Percentiles rank a stretch among this genome's conserved stretches.
Conservation (phyloP, 2,113 vertebrate species). For the Rynchops niger region DNA sequence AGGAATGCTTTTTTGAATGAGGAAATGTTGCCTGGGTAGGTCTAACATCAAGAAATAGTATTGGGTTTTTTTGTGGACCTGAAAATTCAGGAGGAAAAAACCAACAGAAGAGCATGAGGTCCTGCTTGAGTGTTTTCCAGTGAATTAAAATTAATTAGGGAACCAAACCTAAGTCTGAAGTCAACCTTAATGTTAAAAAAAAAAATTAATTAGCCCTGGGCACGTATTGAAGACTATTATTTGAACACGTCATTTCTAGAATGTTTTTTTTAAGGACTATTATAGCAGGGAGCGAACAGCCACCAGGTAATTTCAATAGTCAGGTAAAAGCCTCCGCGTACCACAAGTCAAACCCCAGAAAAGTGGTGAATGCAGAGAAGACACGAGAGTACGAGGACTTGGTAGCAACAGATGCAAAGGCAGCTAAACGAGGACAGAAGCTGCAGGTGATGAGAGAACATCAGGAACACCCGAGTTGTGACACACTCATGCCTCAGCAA, state of each 20-base stretch:
- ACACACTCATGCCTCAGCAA: fast-evolving
- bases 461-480: not conserved
- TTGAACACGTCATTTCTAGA: fast-evolving
- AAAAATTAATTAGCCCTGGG: not conserved
- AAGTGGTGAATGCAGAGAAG: not conserved
- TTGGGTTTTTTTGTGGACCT: not conserved
- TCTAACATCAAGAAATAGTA: not conserved
- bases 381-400: fast-evolving
- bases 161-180: not conserved
- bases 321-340: not conserved
- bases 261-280: not conserved
- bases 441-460: not conserved
- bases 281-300: not conserved
- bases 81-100: not conserved
- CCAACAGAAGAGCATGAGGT: not conserved
- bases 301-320: not conserved
- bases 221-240: not conserved
- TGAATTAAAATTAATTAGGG: not conserved
- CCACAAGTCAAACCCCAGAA: not conserved
- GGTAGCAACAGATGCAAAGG: too few species aligned
- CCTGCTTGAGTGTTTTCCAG: not conserved
- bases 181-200: not conserved
- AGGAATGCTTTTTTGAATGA: not conserved
- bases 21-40: not conserved
- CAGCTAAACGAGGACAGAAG: not conserved